These are phyloP conservation scores for Patiria pectinifera DNA, from an alignment of 53 echinoderm and acorn worm genomes.

Conservation along the genomic window DNA sequence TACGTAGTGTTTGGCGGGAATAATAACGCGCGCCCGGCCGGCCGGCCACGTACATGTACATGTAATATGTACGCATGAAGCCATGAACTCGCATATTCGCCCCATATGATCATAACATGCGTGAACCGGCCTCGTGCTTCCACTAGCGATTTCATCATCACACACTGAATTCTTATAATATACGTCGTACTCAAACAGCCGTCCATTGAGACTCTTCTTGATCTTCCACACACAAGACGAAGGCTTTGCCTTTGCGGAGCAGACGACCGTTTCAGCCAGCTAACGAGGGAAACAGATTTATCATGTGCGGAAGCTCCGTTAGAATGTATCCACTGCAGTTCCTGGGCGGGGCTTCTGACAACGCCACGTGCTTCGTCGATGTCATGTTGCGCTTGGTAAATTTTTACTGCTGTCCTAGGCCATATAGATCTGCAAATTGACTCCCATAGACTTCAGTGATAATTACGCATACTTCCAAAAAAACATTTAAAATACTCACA, in stretches of 20 bases:
- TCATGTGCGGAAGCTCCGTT: slow-evolving; percentile 17
- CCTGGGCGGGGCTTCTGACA: slow-evolving; percentile 30
- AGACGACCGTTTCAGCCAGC: slow-evolving; percentile 10
- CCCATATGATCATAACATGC: slow-evolving; percentile 11
- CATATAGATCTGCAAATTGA: no score
- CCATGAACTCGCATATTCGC: not conserved
- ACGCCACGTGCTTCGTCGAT: not conserved
- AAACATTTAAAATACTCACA: no score
- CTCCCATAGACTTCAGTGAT: no score
- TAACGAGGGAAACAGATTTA: not conserved
- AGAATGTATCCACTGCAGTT: slow-evolving; percentile 31
- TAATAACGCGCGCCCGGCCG: not conserved
- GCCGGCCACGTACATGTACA: not conserved
- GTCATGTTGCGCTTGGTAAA: not conserved
- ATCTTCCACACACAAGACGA: not conserved
- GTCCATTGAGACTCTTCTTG: not conserved
- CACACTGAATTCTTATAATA: not conserved
- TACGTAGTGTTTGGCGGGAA: slow-evolving; percentile 45
- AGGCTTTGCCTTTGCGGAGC: not conserved
- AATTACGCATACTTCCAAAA: no score
- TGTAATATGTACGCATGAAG: no score
- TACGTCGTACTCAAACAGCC: slow-evolving; percentile 8
- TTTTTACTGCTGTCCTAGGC: no score
- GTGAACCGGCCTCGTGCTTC: not conserved
- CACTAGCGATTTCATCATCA: slow-evolving; percentile 24